phyloP scores from a whole-genome alignment of 2,888 invertebrate species.

The Drosophila rellima region DNA sequence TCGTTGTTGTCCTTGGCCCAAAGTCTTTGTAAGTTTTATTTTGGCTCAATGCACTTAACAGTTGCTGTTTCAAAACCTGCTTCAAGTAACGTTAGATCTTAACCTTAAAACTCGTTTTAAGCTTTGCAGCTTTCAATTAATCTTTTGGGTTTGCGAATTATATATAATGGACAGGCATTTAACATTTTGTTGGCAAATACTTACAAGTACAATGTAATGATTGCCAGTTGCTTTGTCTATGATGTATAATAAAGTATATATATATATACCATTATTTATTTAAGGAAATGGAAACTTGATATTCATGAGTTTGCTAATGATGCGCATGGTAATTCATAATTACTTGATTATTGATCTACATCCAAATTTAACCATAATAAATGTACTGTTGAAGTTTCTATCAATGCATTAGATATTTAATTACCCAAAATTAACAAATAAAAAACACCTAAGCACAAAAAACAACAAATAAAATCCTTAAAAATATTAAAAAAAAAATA shows the following conservation, averaged over 20 bases:
- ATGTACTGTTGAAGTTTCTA: too few relatives aligned
- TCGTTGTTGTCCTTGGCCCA: constrained; percentile 45
- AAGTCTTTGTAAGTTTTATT: constrained; percentile 36
- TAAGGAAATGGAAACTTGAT: background rate
- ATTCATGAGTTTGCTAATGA: too few relatives aligned
- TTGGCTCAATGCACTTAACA: constrained; percentile 39
- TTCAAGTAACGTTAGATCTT: constrained; percentile 18
- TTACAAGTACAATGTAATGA: too few relatives aligned
- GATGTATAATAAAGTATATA: too few relatives aligned
- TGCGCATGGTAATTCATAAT: too few relatives aligned
- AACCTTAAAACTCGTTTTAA: constrained; percentile 41
- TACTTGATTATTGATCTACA: too few relatives aligned
- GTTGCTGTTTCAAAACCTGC: constrained; percentile 32
- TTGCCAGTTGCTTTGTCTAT: too few relatives aligned
- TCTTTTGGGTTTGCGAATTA: background rate
- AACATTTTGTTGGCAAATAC: background rate
- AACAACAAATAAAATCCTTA: too few relatives aligned
- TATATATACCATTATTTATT: background rate
- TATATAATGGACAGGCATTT: too few relatives aligned
- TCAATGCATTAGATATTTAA: background rate
- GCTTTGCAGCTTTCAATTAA: constrained; percentile 3
- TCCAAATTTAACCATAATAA: too few relatives aligned
- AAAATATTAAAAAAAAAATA: background rate
- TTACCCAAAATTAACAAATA: too few relatives aligned
- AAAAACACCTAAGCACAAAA: too few relatives aligned